Percentiles rank a stretch among this genome's conserved stretches.
phyloP scores from a whole-genome alignment of 2,888 invertebrate species.

The Hirtodrosophila duncani region DNA sequence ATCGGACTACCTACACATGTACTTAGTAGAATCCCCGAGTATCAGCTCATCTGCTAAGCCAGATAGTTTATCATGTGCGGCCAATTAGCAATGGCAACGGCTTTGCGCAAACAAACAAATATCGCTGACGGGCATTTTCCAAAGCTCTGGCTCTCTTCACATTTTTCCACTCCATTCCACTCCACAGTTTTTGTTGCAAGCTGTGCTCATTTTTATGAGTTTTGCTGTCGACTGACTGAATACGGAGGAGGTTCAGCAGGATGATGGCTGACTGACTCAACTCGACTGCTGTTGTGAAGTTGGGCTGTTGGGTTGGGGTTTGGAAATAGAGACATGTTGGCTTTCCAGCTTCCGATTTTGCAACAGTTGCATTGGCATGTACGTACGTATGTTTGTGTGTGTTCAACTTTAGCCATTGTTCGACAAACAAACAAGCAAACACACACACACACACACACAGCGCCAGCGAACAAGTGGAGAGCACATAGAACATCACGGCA shows the following conservation, averaged over 20 bases:
- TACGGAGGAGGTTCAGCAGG: no score
- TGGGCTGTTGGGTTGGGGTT: no score
- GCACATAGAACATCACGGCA: no score
- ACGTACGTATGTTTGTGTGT: constrained; percentile 23
- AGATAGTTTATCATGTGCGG: constrained; percentile 71
- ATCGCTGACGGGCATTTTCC: constrained; percentile 48
- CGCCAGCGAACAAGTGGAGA: constrained; percentile 20
- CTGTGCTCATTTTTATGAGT: constrained; percentile 68
- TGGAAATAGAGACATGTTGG: constrained; percentile 72
- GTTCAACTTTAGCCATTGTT: constrained; percentile 44
- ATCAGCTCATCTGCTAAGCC: constrained; percentile 26
- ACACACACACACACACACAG: constrained; percentile 3
- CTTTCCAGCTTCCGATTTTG: constrained; percentile 64
- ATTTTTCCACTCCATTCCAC: constrained; percentile 3
- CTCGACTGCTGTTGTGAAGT: constrained; percentile 41
- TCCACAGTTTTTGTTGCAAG: constrained; percentile 55
- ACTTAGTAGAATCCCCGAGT: no score
- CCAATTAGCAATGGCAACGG: constrained; percentile 56
- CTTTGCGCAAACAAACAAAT: constrained; percentile 47
- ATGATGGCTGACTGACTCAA: constrained; percentile 42
- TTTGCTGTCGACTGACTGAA: constrained; percentile 36
- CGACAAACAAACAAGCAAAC: constrained; percentile 44
- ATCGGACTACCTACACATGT: no score
- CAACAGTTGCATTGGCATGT: constrained; percentile 53
- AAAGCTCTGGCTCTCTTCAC: background rate